Base-by-base conservation (phyloP, 2,113 vertebrate genomes). In the Montifringilla adamsi region DNA sequence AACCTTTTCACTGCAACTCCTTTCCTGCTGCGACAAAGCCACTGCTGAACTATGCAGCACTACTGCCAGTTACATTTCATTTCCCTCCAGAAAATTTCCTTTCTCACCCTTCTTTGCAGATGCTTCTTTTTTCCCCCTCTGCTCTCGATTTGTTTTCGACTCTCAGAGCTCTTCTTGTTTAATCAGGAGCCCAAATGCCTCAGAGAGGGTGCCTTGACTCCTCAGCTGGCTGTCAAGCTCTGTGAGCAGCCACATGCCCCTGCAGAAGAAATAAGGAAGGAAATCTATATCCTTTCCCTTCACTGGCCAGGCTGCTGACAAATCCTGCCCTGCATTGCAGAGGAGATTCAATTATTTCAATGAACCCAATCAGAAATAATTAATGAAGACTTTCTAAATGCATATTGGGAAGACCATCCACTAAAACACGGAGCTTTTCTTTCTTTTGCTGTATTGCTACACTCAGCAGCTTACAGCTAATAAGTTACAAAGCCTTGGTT, bases 381-480 rank as follows among this genome's bases (percentile, higher is more conserved):
- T 95, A 95, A 96, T 85, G 88, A 93, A 93, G 76, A 83, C 64
- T 43, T 94, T 93, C 73, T 81, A 93, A 87, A 87, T 33, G 74
- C 10, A 11, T 58, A 21, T 39, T 84, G 85, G 79, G 73, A 78
- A 87, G 80, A 81, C 44, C 83, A 72, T 66, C 70, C 66, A 93
- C 84, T 31, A 67, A 82, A 93, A 17, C n/a, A 55, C 23, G 74
- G 41, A 69, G 46, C 11, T 83, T 80, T 92, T 59, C 86, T 86
- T 94, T 89, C 87, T 87, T 53, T 69, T 85, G 53, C 44, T 85
- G 2, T 52, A 77, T 52, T 80, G 76, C 82, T 64, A 33, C 20
- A 23, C 39, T 91, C 78, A 87, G 80, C 77, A 96, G 72, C 80
- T 89, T 62, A 35, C 37, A 80, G 67, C 60, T 89, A 92, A 66